A percentile compares a stretch with the other conserved stretches of the same genome.
Evolutionary conservation across 2,888 invertebrate species (phyloP).

Genomic region (Cremastinae sp.): DNA sequence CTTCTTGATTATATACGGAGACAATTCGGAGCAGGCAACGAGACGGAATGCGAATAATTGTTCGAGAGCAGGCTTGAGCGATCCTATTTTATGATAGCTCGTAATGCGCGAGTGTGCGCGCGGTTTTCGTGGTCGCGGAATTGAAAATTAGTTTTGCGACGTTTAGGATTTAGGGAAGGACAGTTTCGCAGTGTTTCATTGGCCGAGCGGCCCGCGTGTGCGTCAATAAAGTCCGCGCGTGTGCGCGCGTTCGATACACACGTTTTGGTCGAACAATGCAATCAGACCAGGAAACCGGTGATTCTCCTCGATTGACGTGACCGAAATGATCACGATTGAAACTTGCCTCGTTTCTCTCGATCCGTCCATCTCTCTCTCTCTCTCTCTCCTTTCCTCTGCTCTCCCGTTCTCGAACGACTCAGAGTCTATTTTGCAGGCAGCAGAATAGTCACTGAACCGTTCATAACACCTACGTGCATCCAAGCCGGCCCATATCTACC

Average conservation of each 20-base stretch:
- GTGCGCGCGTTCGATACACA: constrained; percentile 3
- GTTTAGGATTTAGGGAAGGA: too few species aligned
- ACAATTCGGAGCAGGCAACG: background rate
- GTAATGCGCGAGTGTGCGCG: constrained; percentile 23
- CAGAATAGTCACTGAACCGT: constrained; percentile 19
- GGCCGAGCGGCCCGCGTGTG: background rate
- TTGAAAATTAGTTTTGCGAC: background rate
- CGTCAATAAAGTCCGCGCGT: background rate
- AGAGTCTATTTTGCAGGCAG: constrained; percentile 8
- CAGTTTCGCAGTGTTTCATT: too few species aligned
- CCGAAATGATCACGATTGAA: constrained; percentile 67
- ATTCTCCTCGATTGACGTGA: constrained; percentile 69
- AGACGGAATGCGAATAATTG: too few species aligned
- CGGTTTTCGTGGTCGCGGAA: background rate
- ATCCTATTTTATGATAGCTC: constrained; percentile 10
- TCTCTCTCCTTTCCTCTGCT: background rate
- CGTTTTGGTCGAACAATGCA: constrained; percentile 48
- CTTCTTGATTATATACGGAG: too few species aligned
- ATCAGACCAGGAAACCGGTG: constrained; percentile 63
- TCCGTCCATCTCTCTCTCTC: background rate
- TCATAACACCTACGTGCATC: constrained; percentile 35
- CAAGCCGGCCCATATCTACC: constrained; percentile 18
- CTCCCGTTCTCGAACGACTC: background rate
- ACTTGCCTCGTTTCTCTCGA: constrained; percentile 61
- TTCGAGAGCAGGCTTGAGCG: background rate